Percentiles rank a stretch among this genome's conserved stretches.
Evolutionary conservation across 2,113 vertebrate species (phyloP).

Genomic region (Corvus moneduloides): DNA sequence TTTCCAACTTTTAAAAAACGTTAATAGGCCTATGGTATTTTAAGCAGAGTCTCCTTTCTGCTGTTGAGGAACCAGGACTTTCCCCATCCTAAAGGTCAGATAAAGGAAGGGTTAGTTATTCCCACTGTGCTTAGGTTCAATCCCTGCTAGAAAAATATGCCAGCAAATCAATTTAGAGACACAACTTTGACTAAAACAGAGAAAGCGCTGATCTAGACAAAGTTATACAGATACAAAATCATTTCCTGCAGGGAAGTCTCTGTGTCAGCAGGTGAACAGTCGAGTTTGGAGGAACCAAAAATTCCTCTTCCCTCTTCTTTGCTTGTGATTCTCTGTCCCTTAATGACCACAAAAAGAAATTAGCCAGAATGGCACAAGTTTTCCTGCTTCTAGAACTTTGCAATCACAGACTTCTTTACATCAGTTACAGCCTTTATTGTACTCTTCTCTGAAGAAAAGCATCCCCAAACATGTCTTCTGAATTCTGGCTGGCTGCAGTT

Average conservation of each 20-base stretch:
- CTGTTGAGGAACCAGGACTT: background rate
- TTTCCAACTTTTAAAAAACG: background rate
- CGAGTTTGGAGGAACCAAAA: background rate
- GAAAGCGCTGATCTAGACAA: background rate
- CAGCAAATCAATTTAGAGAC: background rate
- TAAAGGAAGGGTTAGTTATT: background rate
- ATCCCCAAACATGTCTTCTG: background rate
- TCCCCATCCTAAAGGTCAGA: background rate
- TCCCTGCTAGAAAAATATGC: background rate
- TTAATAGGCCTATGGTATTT: background rate
- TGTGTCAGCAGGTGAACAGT: background rate
- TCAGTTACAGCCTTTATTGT: background rate
- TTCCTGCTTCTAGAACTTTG: background rate
- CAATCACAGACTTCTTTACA: background rate
- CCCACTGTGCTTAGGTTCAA: background rate
- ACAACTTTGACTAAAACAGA: background rate
- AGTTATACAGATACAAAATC: background rate
- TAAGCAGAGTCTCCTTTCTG: background rate
- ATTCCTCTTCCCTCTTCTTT: background rate
- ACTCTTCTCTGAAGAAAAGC: background rate
- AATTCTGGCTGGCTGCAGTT: background rate
- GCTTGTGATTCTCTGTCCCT: background rate
- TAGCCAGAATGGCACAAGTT: background rate
- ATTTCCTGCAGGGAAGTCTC: background rate
- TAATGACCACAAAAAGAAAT: background rate